These are phyloP conservation scores for Notamacropus eugenii DNA, from an alignment of 2,797 vertebrate genomes.

Conservation along the genomic window DNA sequence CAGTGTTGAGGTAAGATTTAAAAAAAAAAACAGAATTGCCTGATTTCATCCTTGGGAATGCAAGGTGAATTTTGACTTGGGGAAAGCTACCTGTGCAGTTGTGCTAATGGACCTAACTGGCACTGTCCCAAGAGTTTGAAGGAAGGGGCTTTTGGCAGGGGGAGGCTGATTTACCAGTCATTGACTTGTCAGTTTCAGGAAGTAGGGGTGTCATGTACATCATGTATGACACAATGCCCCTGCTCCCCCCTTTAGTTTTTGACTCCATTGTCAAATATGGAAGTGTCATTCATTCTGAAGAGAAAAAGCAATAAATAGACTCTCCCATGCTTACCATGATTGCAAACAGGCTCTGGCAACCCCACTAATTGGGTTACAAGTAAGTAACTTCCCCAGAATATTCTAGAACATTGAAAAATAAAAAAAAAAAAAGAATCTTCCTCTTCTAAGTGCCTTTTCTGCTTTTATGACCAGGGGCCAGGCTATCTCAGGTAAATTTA, in stretches of 20 bases:
- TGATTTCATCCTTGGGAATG: slow-evolving; percentile 19
- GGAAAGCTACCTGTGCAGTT: neutral
- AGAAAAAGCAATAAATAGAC: slow-evolving; percentile 24
- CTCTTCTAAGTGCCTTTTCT: neutral
- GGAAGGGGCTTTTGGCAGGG: neutral
- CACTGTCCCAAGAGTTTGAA: slow-evolving; percentile 9
- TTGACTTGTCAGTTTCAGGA: neutral
- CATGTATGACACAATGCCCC: neutral
- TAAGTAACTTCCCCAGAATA: neutral
- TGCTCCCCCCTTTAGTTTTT: neutral
- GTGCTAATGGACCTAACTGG: slow-evolving; percentile 3
- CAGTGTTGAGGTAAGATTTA: neutral
- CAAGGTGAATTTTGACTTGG: neutral
- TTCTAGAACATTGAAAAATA: slow-evolving; percentile 1
- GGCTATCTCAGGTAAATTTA: neutral
- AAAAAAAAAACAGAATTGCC: neutral
- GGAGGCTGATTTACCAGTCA: neutral
- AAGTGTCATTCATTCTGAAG: slow-evolving; percentile 3
- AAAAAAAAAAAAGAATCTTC: neutral
- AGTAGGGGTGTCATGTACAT: neutral
- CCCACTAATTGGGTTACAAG: neutral
- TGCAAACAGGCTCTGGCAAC: neutral
- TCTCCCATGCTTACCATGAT: neutral
- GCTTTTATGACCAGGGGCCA: neutral
- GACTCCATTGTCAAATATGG: neutral